Percentiles rank a stretch among this genome's conserved stretches.
Evolutionary conservation across 2,797 vertebrate genomes (phyloP).

Genomic region (Lepidocolaptes lacrymiger): DNA sequence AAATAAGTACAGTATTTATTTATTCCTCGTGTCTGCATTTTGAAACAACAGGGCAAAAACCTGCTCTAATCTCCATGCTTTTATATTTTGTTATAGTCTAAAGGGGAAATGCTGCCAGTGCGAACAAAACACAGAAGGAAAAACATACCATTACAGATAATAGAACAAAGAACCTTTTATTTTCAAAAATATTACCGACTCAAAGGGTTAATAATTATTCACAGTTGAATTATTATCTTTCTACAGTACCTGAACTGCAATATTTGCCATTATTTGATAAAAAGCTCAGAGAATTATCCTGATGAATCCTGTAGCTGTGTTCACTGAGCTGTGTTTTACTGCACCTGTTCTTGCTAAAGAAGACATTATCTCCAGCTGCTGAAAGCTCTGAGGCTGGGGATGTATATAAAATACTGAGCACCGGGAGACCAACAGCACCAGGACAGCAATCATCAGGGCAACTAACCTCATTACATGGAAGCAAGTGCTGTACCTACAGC

Average conservation of each 20-base stretch:
- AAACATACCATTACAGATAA: not conserved
- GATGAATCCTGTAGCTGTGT: not conserved
- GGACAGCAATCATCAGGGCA: not conserved
- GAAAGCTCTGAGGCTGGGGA: not conserved
- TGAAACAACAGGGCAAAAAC: not conserved
- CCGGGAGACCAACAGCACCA: not conserved
- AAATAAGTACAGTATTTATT: not conserved
- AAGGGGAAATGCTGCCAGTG: not conserved
- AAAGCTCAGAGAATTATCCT: not conserved
- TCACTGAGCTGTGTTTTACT: slow-evolving; percentile 2
- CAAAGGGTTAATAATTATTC: not conserved
- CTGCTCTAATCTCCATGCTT: not conserved
- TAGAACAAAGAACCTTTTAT: not conserved
- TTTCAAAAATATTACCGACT: not conserved
- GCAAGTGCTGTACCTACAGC: not conserved
- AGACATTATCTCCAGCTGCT: not conserved
- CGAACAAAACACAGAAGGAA: not conserved
- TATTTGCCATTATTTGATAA: not conserved
- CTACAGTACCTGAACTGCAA: not conserved
- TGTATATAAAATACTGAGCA: not conserved
- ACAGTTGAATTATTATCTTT: not conserved
- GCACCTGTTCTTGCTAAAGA: slow-evolving; percentile 25
- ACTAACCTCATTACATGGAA: not conserved
- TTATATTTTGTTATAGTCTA: not conserved
- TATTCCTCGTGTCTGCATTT: not conserved